Percentiles rank a stretch among this genome's conserved stretches.
phyloP scores from a whole-genome alignment of 2,888 invertebrate genomes.

The Meliscaeva auricollis region DNA sequence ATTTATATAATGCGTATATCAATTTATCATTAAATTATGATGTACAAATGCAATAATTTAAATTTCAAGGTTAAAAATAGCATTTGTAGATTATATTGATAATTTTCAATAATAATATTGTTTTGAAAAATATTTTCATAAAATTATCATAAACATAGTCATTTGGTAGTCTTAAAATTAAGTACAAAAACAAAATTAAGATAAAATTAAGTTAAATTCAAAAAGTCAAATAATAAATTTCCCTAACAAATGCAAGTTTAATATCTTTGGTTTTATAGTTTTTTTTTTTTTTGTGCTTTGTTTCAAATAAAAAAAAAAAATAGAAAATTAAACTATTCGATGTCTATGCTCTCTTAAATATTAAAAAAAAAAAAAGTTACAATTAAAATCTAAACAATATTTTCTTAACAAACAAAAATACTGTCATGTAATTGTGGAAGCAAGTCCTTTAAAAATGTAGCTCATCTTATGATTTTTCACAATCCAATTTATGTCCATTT shows the following conservation, averaged over 20 bases:
- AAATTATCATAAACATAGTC: not conserved
- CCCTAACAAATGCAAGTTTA: not conserved
- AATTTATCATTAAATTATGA: too few species aligned
- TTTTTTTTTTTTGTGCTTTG: not conserved
- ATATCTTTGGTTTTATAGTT: conserved; percentile 13
- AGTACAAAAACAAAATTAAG: not conserved
- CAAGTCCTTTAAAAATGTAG: not conserved
- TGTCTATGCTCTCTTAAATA: not conserved
- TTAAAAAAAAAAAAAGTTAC: not conserved
- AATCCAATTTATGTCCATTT: conserved; percentile 13
- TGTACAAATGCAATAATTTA: not conserved
- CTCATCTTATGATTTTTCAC: conserved; percentile 49
- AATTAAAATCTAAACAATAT: conserved; percentile 25
- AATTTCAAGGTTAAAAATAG: not conserved
- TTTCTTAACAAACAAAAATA: conserved; percentile 30
- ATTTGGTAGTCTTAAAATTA: not conserved
- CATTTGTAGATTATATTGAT: not conserved
- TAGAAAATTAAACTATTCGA: not conserved
- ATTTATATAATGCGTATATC: not conserved
- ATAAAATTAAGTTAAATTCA: not conserved
- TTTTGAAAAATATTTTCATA: not conserved
- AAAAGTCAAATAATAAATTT: not conserved
- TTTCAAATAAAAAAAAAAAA: not conserved
- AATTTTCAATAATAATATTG: not conserved
- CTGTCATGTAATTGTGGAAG: conserved; percentile 21